Base-by-base conservation (phyloP, 2,797 vertebrate species). In the Sebastes taczanowskii region DNA sequence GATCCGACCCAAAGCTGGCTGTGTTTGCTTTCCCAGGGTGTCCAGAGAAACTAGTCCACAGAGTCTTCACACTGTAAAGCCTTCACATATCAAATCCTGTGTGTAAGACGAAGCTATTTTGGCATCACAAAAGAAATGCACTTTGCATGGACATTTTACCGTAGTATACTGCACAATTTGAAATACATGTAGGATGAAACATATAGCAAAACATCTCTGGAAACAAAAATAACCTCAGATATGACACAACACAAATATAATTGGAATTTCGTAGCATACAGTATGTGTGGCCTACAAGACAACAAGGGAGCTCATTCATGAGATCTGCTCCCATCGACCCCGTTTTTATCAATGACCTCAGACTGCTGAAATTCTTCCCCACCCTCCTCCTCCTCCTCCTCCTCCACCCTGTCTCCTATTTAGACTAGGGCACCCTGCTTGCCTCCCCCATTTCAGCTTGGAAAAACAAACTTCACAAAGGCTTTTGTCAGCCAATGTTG, bases 381-480 rank as follows among this genome's bases (percentile, higher is more conserved):
- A 71, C 62, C 62, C 64, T 82, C 25, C 73, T 56, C 71, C 69
- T 60, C 74, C 69, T 80, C 63, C 69, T 60, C 74, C 69, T 23
- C 23, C 23, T 80, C 63, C 32, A 66, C 77, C 59, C 70, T 70
- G 65, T 72, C 82, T 89, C 66, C 77, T 81, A 76, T 87, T 89
- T 69, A 89, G 81, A 75, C 58, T 18, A 76, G 82, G 72, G 74
- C 71, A 82, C 70, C 74, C 80, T 59, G 35, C 53, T 78, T 32
- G 8, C 65, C 56, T 74, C 63, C 77, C 80, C 69, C 42, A 79
- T 64, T 77, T 77, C 80, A 84, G 77, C 73, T 81, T 87, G 81
- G 86, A 88, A 89, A 91, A 91, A 89, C 85, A 89, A 88, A 76
- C 83, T 30, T 11, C 84, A 94, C 92, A 95, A 95, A 91, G 83